phyloP scores from a whole-genome alignment of 2,797 vertebrate species.

The Acanthurus lineatus region DNA sequence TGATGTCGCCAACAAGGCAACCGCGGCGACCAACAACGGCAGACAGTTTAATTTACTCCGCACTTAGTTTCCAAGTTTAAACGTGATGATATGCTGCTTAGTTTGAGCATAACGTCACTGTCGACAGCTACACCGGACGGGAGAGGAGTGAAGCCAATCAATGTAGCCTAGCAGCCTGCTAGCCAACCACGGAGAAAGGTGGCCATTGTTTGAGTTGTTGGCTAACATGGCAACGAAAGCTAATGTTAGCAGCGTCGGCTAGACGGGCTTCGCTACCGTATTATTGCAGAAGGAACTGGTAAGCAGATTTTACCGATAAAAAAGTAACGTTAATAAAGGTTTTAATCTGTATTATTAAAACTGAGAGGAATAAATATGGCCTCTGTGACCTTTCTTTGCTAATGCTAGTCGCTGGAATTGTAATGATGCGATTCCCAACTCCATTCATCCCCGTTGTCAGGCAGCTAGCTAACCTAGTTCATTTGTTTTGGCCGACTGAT shows the following conservation, averaged over 20 bases:
- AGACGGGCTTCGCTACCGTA: slow-evolving; percentile 12
- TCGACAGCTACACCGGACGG: slow-evolving; percentile 35
- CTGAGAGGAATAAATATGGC: rapidly evolving
- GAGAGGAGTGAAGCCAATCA: slow-evolving; percentile 44
- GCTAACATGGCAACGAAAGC: slow-evolving; percentile 81
- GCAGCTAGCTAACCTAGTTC: slow-evolving; percentile 52
- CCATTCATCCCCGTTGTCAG: slow-evolving; percentile 65
- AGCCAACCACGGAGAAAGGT: slow-evolving; percentile 66
- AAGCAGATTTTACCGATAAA: slow-evolving; percentile 2
- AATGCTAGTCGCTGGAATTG: slow-evolving; percentile 30
- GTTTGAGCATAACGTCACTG: neutral
- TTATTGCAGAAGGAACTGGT: slow-evolving; percentile 38
- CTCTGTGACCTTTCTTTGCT: slow-evolving; percentile 5
- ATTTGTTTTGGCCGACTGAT: slow-evolving; percentile 1
- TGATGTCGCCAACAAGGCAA: slow-evolving; percentile 61
- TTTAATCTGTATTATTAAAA: neutral
- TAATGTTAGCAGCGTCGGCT: slow-evolving; percentile 63
- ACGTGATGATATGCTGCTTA: slow-evolving; percentile 44
- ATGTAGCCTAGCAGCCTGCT: slow-evolving; percentile 73
- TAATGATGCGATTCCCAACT: slow-evolving; percentile 23
- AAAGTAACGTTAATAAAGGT: rapidly evolving
- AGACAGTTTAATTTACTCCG: neutral
- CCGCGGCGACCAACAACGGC: slow-evolving; percentile 18
- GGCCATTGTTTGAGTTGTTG: slow-evolving; percentile 82
- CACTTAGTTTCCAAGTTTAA: slow-evolving; percentile 21